Evolutionary conservation across 2,888 invertebrate species (phyloP).

Genomic region (Vanessa cardui): DNA sequence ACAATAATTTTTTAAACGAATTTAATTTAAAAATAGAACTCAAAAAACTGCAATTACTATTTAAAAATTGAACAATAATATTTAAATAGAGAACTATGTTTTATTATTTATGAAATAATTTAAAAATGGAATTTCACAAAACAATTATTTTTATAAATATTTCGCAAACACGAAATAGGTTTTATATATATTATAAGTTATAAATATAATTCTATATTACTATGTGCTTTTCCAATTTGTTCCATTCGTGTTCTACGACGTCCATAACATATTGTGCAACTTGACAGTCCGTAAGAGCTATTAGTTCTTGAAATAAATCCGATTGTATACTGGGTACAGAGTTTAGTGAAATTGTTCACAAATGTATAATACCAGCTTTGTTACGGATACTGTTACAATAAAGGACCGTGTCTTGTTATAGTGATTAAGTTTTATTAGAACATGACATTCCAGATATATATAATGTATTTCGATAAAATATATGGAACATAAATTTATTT

Average conservation of each 20-base stretch:
- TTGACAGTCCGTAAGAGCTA: conserved; percentile 34
- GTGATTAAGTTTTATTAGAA: background rate
- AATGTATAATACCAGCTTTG: conserved; percentile 3
- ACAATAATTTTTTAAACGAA: no score
- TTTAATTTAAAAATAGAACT: no score
- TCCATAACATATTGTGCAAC: conserved; percentile 32
- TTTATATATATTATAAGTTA: background rate
- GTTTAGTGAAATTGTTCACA: conserved; percentile 14
- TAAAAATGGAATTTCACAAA: no score
- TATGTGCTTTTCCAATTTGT: conserved; percentile 20
- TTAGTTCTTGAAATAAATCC: conserved; percentile 37
- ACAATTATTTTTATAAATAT: no score
- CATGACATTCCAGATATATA: background rate
- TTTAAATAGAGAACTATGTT: no score
- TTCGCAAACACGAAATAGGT: no score
- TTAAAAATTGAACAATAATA: no score
- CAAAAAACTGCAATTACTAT: no score
- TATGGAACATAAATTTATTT: no score
- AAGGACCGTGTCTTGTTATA: background rate
- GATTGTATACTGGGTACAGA: conserved; percentile 24
- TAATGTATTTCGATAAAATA: no score
- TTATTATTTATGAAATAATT: no score
- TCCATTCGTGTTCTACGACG: conserved; percentile 18
- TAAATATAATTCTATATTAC: background rate
- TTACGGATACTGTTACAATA: background rate